Evolutionary conservation across 2,113 vertebrate species (phyloP), one percentile per base, ranked within the genome.

Genomic region (Cyanoramphus novaezelandiae): DNA sequence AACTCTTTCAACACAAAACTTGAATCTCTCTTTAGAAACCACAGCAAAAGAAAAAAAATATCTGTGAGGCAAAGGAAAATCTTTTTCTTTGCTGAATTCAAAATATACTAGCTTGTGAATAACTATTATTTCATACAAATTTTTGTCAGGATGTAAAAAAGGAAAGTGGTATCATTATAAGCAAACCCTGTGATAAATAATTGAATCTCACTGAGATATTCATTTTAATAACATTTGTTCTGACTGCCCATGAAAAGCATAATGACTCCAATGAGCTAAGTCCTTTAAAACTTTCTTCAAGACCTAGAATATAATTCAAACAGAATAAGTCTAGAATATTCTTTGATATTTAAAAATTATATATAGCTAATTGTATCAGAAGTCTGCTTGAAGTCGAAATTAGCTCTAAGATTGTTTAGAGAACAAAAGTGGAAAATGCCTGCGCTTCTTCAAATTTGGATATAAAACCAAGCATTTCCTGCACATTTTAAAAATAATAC

Each of bases 121-220:
- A 88, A 83, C 90, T 94, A 88, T 86, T 94, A 92, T 88, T 95
- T 93, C 69, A 72, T 62, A 90, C 35, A 86, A 86, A 53, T 84
- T 96, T 96, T 93, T 92, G 55, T 94, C 72, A 93, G n/a, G 49
- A 75, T 92, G 78, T 69, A 69, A 94, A 96, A 96, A 91, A 91
- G 64, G 82, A 90, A 94, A 94, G 72, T 82, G 83, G 55, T 96
- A 92, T 95, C 90, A 95, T 96, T 96, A 96, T 94, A 93, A 90
- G 88, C 35, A 95, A 96, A 95, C 90, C 85, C 80, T 95, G 80
- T 92, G 83, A 96, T 96, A 96, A 97, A 97, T 97, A 96, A 96
- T 92, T 96, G 88, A 96, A 94, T 94, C 93, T 95, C 50, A 64
- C 95, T 86, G 86, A 94, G 93, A 93, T 93, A 96, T 95, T 96